Evolutionary conservation across 1,140 invertebrate genomes (phyloP), one percentile per base, ranked within the genome.

Genomic region (Lasioglossum albipes): DNA sequence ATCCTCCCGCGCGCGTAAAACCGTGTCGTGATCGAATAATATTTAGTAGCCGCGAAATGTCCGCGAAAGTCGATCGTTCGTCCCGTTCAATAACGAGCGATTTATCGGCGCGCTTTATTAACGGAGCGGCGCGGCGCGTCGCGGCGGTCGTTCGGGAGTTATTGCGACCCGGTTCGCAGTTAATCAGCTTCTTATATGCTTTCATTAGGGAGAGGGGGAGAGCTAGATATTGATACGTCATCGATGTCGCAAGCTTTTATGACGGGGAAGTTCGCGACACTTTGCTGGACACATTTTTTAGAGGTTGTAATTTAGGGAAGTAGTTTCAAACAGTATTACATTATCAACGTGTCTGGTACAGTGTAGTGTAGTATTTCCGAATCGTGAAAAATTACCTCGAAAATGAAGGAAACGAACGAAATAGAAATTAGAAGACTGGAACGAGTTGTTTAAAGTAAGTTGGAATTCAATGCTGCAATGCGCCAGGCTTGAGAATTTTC

Each of bases 31-130:
- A 49, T 49, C 67, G 57, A 77, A 69, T 65, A 76, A 76, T 77
- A 77, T 77, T 77, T 61, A 69, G 65, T 49, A 7, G 66, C 41
- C 22, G 20, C 16, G 18, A n/a, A 68, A 52, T 42, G 67, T 52
- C 45, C 41, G 62, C 31, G 31, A 20, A 57, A 16, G 20, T 49
- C 65, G 52, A 62, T 0, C 10, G 52, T 70, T 70, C 31, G 70
- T 70, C 45, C 16, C 75, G 42, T 22, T 69, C 52, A n/a, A 61
- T 70, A 77, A 70, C 67, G 42, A 36, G 54, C 42, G 57, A 70
- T 70, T 70, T 70, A 77, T 70, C 67, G 42, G 2, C 27, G 22
- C 1, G 66, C 54, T 77, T 70, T 77, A 77, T 77, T 77, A 70
- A 70, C 42, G 16, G 12, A 20, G 7, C 9, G 41, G 1, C 13